phyloP scores from a whole-genome alignment of 1,140 invertebrate species.

The Antheraea pernyi region DNA sequence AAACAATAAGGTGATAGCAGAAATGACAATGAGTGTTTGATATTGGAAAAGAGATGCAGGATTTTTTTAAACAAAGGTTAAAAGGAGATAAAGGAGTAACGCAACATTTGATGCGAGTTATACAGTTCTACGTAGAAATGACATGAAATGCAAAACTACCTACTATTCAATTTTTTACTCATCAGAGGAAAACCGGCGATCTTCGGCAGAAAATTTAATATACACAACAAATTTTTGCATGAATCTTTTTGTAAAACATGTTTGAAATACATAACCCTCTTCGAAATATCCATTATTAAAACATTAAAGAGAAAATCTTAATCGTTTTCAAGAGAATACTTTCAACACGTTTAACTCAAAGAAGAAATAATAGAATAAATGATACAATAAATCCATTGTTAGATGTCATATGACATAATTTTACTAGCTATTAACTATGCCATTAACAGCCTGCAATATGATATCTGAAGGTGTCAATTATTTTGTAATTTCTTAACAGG shows the following conservation, averaged over 20 bases:
- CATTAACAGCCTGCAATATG: background rate
- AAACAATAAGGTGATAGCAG: no score
- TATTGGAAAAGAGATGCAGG: no score
- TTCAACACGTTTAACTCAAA: background rate
- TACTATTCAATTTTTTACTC: constrained; percentile 25
- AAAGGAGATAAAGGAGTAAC: no score
- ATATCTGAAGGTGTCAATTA: background rate
- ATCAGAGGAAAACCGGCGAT: constrained; percentile 27
- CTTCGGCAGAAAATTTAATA: constrained; percentile 30
- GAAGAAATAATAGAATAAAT: background rate
- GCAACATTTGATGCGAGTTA: no score
- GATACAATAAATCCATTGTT: background rate
- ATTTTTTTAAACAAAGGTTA: no score
- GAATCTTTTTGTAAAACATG: constrained; percentile 20
- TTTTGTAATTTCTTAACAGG: background rate
- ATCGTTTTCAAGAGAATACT: no score
- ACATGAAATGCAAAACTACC: background rate
- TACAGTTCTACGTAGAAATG: no score
- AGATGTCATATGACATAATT: background rate
- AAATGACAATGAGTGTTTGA: no score
- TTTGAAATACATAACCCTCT: background rate
- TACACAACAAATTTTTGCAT: constrained; percentile 27
- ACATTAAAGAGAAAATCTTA: no score
- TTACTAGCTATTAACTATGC: background rate
- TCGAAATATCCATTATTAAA: background rate